Conservation (phyloP, 2,113 vertebrate species). For the Archilochus colubris region DNA sequence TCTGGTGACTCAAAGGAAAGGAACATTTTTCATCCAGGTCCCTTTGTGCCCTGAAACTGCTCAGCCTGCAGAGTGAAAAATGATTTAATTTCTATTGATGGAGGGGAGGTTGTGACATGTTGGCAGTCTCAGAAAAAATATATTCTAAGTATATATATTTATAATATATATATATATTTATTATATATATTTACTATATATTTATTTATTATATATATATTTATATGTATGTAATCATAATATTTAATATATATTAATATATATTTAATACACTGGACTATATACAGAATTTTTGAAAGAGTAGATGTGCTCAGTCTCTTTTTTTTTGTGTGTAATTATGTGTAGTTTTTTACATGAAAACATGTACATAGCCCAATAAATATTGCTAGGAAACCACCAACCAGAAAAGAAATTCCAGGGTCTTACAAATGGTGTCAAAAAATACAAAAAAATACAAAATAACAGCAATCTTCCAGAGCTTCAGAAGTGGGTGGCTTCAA, state of each 20-base stretch:
- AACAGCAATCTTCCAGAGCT: neutral
- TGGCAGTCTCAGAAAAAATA: neutral
- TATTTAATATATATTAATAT: neutral
- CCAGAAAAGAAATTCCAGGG: neutral
- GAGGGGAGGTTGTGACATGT: neutral
- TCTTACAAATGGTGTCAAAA: neutral
- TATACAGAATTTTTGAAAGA: neutral
- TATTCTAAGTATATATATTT: too few relatives aligned
- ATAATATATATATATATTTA: too few relatives aligned
- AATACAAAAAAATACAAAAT: neutral
- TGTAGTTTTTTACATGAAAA: neutral
- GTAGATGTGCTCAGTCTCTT: fast-evolving
- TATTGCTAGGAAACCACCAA: neutral
- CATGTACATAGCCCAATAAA: too few relatives aligned
- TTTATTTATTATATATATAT: too few relatives aligned
- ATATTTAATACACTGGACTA: neutral
- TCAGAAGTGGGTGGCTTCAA: neutral
- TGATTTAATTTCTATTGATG: neutral
- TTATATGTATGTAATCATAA: too few relatives aligned
- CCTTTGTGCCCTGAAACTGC: neutral
- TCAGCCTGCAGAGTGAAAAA: neutral
- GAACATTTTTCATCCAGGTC: neutral
- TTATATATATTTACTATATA: too few relatives aligned
- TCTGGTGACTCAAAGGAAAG: neutral
- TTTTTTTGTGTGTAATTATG: neutral